phyloP scores from a whole-genome alignment of 2,113 vertebrate species.

The Brevimyrus niger region DNA sequence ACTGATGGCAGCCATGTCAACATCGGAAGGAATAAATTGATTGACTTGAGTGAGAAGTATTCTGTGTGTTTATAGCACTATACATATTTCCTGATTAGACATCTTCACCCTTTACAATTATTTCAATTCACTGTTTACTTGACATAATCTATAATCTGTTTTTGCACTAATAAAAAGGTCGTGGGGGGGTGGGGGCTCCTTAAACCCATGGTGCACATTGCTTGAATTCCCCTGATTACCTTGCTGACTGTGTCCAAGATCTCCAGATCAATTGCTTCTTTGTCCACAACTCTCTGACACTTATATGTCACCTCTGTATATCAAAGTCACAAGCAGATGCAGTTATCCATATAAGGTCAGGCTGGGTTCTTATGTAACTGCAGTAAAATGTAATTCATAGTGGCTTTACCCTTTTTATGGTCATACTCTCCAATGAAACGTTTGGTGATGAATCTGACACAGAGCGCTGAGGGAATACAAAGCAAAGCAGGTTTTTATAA shows the following conservation, averaged over 20 bases:
- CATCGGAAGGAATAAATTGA: neutral
- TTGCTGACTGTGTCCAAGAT: conserved; percentile 56
- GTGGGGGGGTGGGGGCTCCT: neutral
- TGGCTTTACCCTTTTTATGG: conserved; percentile 56
- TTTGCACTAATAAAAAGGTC: no score
- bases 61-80: neutral
- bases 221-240: conserved; percentile 33
- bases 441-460: conserved; percentile 61
- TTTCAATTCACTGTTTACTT: neutral
- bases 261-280: conserved; percentile 57
- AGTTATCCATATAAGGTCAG: conserved; percentile 9
- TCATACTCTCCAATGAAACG: conserved; percentile 66
- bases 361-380: neutral
- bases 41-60: neutral
- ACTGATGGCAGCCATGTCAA: neutral
- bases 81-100: neutral
- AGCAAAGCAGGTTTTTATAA: conserved; percentile 27
- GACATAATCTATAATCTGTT: no score
- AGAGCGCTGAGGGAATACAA: conserved; percentile 54
- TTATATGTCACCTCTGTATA: conserved; percentile 59
- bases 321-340: conserved; percentile 15
- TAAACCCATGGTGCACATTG: neutral
- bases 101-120: neutral
- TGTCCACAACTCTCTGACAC: conserved; percentile 54
- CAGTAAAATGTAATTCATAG: conserved; percentile 5